phyloP scores from a whole-genome alignment of 2,113 vertebrate genomes.

The Choloepus hoffmanni region DNA sequence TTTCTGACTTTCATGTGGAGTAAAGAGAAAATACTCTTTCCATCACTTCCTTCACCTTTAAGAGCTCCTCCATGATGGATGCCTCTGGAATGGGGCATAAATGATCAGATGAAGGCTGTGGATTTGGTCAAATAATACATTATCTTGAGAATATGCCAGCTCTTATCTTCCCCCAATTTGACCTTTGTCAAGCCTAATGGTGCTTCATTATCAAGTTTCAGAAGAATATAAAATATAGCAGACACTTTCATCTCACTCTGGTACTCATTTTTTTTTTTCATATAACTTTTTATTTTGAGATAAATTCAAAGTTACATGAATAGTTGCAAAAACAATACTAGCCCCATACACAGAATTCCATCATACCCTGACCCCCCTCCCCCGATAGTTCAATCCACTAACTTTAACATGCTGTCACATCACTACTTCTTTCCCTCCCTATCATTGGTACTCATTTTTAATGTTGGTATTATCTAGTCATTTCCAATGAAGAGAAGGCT shows the following conservation, averaged over 20 bases:
- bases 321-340: no score
- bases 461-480: not conserved
- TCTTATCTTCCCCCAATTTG: not conserved
- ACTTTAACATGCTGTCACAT: no score
- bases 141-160: not conserved
- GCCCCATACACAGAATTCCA: no score
- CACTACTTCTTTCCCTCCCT: no score
- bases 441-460: not conserved
- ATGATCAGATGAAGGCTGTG: conserved; percentile 18
- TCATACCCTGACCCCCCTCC: no score
- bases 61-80: not conserved
- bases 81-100: not conserved
- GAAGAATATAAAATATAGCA: not conserved
- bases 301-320: no score
- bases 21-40: not conserved
- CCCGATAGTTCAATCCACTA: no score
- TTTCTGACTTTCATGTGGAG: not conserved
- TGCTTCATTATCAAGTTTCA: conserved; percentile 24
- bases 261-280: no score
- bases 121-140: conserved; percentile 42
- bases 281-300: no score
- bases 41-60: not conserved
- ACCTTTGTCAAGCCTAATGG: not conserved
- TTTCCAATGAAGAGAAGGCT: not conserved
- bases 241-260: not conserved